phyloP scores from a whole-genome alignment of 2,888 invertebrate species.

The Leucoma salicis region DNA sequence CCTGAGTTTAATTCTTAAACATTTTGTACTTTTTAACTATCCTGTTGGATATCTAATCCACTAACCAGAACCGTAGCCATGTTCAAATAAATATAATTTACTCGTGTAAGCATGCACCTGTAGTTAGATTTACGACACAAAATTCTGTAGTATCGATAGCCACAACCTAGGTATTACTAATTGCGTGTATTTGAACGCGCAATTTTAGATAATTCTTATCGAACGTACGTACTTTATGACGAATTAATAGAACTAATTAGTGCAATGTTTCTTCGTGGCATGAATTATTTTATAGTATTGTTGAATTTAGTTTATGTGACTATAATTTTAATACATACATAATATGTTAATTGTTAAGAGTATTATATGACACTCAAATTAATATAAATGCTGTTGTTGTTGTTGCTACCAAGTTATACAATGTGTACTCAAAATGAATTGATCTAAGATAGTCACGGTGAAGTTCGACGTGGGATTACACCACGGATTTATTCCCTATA shows the following conservation, averaged over 20 bases:
- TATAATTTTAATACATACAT: constrained; percentile 29
- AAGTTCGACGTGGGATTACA: constrained; percentile 22
- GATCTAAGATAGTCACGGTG: constrained; percentile 46
- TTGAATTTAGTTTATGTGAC: constrained; percentile 11
- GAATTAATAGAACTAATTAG: constrained; percentile 14
- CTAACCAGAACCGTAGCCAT: constrained; percentile 10
- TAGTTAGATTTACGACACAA: constrained; percentile 63
- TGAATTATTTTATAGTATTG: not conserved
- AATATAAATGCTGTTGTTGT: constrained; percentile 80
- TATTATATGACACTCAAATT: constrained; percentile 64
- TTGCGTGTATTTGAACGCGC: constrained; percentile 56
- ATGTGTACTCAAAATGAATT: constrained; percentile 63
- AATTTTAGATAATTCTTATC: constrained; percentile 42
- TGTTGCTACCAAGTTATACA: constrained; percentile 79
- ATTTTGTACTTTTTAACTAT: not conserved
- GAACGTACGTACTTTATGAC: constrained; percentile 16
- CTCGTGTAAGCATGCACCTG: constrained; percentile 49
- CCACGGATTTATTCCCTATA: constrained; percentile 23
- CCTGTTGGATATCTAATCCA: not conserved
- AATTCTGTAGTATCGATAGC: constrained; percentile 48
- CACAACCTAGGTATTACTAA: constrained; percentile 40
- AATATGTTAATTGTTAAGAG: constrained; percentile 59
- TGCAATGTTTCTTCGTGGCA: not conserved
- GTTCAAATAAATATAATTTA: constrained; percentile 36
- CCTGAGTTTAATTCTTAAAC: not conserved